These are phyloP conservation scores for Zootoca vivipara DNA, from an alignment of 2,113 vertebrate genomes.

Conservation along the genomic window DNA sequence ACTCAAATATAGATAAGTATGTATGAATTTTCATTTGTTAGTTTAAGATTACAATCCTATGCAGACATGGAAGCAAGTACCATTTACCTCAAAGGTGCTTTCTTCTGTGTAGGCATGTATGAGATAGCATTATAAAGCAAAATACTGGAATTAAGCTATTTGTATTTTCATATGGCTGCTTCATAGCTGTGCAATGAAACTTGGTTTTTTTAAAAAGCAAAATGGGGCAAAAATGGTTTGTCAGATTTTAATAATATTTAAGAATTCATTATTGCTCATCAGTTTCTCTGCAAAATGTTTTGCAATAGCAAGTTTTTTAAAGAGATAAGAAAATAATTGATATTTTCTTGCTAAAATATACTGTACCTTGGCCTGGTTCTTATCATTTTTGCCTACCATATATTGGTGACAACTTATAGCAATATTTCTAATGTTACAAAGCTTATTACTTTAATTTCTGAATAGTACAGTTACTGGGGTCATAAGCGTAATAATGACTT, in stretches of 20 bases:
- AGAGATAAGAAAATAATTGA: background rate
- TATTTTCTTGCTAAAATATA: background rate
- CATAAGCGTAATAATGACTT: background rate
- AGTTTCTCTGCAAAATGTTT: background rate
- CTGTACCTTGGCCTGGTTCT: background rate
- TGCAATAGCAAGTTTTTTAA: background rate
- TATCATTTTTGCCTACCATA: background rate
- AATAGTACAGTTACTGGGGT: background rate
- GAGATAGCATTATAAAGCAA: background rate
- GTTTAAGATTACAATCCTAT: background rate
- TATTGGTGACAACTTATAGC: background rate
- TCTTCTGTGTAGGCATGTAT: background rate
- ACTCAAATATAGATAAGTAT: slow-evolving; percentile 98
- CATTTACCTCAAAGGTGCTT: background rate
- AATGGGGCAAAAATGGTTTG: background rate
- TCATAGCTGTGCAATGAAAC: background rate
- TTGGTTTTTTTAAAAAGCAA: background rate
- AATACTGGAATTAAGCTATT: slow-evolving; percentile 17
- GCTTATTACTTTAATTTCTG: background rate
- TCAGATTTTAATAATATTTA: background rate
- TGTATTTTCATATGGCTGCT: background rate
- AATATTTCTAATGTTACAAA: background rate
- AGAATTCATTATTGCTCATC: background rate
- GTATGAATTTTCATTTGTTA: slow-evolving; percentile 47
- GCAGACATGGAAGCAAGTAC: slow-evolving; percentile 16